Evolutionary conservation across 1,140 invertebrate species (phyloP), one percentile per base, ranked within the genome.

Genomic region (Trichoplusia ni): DNA sequence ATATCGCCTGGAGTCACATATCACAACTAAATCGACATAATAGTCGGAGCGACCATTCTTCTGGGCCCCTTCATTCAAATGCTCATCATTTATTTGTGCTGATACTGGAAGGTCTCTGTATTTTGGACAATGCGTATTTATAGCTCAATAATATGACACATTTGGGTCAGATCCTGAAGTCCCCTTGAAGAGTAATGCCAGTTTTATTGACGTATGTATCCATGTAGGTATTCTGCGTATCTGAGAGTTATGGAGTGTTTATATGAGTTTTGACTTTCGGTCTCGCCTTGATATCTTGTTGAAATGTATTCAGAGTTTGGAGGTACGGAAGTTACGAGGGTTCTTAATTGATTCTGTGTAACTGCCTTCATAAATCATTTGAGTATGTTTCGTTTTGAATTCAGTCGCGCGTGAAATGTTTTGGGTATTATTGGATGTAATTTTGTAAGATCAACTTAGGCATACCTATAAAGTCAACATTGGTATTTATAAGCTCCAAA

Each of bases 191-290:
- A 54, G 64, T 65, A 59, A 66, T 71, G 74, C 66, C 74, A 74
- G 47, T 67, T 69, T 71, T 73, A 73, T 73, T 75, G 73, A 75
- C 66, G 65, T 67, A 72, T 68, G 69, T n/a, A n/a, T n/a, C n/a
- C n/a, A n/a, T n/a, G n/a, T n/a, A n/a, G n/a, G n/a, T n/a, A n/a
- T n/a, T n/a, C 54, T 42, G 13, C 23, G 53, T 61, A 53, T 63
- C 56, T 46, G 2, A 2, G n/a, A 9, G 42, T 29, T 40, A 62
- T 37, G 35, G 29, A 19, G 42, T 51, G 53, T 58, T 38, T 56
- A 51, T 53, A 49, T 47, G 31, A 58, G 53, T 59, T 59, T 21
- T 16, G 35, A 38, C 14, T 40, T 65, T 25, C 9, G 38, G 56
- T 11, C 40, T 2, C 16, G n/a, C 11, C 13, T n/a, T 35, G 56